Evolutionary conservation across 2,113 vertebrate species (phyloP).

Genomic region (Hepsetus odoe): DNA sequence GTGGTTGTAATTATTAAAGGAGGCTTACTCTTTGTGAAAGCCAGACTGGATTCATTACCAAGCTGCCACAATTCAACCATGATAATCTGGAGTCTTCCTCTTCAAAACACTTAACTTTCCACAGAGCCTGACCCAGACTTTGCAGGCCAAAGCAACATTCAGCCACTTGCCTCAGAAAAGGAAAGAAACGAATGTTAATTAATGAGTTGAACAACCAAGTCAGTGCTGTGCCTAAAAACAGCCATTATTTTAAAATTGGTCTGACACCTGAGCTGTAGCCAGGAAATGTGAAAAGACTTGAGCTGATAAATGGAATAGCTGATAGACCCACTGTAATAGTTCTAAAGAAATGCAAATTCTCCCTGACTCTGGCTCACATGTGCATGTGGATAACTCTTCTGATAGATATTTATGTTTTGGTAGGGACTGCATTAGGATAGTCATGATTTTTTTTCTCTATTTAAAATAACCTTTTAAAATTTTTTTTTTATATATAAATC

Average conservation of each 20-base stretch:
- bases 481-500: too few species aligned
- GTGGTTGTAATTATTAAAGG: slow-evolving; percentile 57
- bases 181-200: slow-evolving; percentile 50
- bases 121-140: slow-evolving; percentile 6
- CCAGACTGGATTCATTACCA: slow-evolving; percentile 47
- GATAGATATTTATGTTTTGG: background rate
- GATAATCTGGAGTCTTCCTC: slow-evolving; percentile 31
- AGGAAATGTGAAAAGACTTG: slow-evolving; percentile 17
- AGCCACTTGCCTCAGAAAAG: slow-evolving; percentile 13
- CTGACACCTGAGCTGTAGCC: slow-evolving; percentile 4
- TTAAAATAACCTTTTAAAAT: too few species aligned
- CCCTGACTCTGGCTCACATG: background rate
- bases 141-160: slow-evolving; percentile 11
- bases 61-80: slow-evolving; percentile 33
- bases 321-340: background rate
- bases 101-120: slow-evolving; percentile 29
- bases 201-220: slow-evolving; percentile 32
- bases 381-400: background rate
- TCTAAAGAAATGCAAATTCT: slow-evolving; percentile 24
- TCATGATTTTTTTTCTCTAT: too few species aligned
- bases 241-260: slow-evolving; percentile 13
- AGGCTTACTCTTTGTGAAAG: slow-evolving; percentile 37
- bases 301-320: background rate
- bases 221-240: slow-evolving; percentile 5
- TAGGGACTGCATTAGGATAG: background rate